Evolutionary conservation across 1,140 invertebrate species (phyloP), one percentile per base, ranked within the genome.

Genomic region (Macrobrachium rosenbergii): DNA sequence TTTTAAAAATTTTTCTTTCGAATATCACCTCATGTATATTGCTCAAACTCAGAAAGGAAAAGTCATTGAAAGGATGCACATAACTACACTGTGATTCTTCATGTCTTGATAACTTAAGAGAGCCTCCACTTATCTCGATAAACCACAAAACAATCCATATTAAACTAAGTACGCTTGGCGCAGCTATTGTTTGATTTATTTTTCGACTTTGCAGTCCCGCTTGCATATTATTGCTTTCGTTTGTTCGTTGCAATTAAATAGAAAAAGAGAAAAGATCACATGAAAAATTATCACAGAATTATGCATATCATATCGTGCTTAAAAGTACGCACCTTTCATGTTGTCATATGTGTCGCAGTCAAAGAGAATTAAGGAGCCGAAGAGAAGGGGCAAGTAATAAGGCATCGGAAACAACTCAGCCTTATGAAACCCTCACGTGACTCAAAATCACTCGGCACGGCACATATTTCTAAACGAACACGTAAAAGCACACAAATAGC

Each of bases 211-310:
- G 76, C 85, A 88, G 86, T 88, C 86, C 86, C 86, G 86, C 82
- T 85, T 83, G 86, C 81, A 77, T 82, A 82, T 88, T 88, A 88
- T 88, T 88, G 86, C 86, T 88, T 78, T 88, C 80, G 80, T 88
- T 88, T 83, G 86, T 88, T 88, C 86, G 80, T 88, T 88, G 86
- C 86, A 88, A 88, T 88, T 85, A 80, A 88, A 77, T 77, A 77
- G 75, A 88, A 88, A 88, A 88, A 77, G 81, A 83, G 81, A 88
- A 88, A 88, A 88, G 86, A 88, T 88, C 86, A 88, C 86, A 88
- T 88, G 86, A 88, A 83, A 88, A 88, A 88, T 88, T 88, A 88
- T 88, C 86, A 88, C 86, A 88, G 86, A 88, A 88, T 88, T 88
- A 88, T 88, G 86, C 86, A 88, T 88, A 88, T 88, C 75, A 82